Evolutionary conservation across 2,797 vertebrate genomes (phyloP), one percentile per base, ranked within the genome.

Genomic region (Chiloscyllium punctatum): DNA sequence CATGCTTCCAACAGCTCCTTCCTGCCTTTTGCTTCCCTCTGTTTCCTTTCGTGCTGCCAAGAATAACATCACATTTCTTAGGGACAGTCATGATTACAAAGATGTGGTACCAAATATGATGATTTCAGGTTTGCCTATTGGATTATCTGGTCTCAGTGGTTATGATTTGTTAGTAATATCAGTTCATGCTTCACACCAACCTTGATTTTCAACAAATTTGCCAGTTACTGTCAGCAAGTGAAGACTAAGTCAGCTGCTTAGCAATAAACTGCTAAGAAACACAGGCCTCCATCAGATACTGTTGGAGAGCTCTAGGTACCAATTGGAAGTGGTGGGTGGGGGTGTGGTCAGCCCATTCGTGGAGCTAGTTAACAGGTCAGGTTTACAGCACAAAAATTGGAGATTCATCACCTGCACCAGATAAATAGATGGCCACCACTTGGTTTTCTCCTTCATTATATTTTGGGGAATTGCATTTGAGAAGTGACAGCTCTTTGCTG

Each of bases 21-120:
- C 90, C 90, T 92, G 90, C n/a, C 21, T 13, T 42, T 23, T 69
- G n/a, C 66, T 23, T 92, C n/a, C 42, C 37, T 92, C 42, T 69
- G 13, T 69, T 92, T 92, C 90, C 62, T 92, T 23, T 68, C 13
- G n/a, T 62, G 11, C 33, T 92, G 90, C 90, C 90, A 92, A 92
- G 66, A 42, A 21, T 8, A 69, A 92, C 66, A 92, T 21, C 7
- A 3, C 33, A 69, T 8, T 69, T 69, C 6, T 66, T n/a, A 42
- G 21, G 11, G 66, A 92, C 66, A 25, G 66, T 68, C 4, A 5
- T 68, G 90, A 3, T 92, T 92, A 9, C 57, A 62, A 62, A 13
- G 8, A 62, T 62, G 11, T 42, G n/a, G 69, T 92, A 21, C 37
- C 42, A 69, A 92, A 69, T 69, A 27, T 37, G 4, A 25, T 23